Evolutionary conservation across 2,113 vertebrate genomes (phyloP).

Genomic region (Electrona antarctica): DNA sequence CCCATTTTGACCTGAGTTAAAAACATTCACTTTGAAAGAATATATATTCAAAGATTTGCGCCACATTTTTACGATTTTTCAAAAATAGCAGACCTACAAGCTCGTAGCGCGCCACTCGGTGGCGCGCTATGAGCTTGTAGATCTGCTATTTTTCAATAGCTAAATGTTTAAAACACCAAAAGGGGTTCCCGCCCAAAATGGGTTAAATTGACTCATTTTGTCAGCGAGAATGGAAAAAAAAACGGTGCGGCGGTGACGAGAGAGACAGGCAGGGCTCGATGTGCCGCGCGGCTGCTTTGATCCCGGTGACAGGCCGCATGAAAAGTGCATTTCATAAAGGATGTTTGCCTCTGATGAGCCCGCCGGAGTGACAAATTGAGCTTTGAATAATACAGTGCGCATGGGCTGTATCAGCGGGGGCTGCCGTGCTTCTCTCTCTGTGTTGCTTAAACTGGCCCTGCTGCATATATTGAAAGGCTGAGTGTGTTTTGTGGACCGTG

Average conservation of each 20-base stretch:
- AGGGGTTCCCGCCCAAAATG: no score
- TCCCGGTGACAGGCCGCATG: slow-evolving; percentile 71
- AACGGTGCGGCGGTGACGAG: neutral
- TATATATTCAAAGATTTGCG: no score
- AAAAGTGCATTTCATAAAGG: slow-evolving; percentile 81
- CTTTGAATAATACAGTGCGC: slow-evolving; percentile 76
- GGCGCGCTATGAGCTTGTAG: no score
- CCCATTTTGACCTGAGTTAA: slow-evolving; percentile 72
- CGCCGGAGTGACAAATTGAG: slow-evolving; percentile 76
- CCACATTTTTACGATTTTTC: no score
- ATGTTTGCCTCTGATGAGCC: slow-evolving; percentile 75
- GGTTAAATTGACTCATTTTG: slow-evolving; percentile 78
- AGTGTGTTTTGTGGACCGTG: slow-evolving; percentile 18
- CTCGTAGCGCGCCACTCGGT: no score
- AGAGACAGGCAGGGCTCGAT: slow-evolving; percentile 37
- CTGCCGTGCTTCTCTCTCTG: slow-evolving; percentile 33
- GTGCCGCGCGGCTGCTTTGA: slow-evolving; percentile 65
- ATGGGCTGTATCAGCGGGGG: slow-evolving; percentile 41
- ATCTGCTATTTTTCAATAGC: no score
- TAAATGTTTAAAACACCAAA: no score
- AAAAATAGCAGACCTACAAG: no score
- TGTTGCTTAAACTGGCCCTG: slow-evolving; percentile 59
- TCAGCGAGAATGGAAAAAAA: slow-evolving; percentile 52
- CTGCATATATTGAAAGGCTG: slow-evolving; percentile 22
- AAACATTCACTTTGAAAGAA: no score